Percentiles rank a stretch among this genome's conserved stretches.
Conservation (phyloP, 2,797 vertebrate genomes). For the Oreonectes daqikongensis region DNA sequence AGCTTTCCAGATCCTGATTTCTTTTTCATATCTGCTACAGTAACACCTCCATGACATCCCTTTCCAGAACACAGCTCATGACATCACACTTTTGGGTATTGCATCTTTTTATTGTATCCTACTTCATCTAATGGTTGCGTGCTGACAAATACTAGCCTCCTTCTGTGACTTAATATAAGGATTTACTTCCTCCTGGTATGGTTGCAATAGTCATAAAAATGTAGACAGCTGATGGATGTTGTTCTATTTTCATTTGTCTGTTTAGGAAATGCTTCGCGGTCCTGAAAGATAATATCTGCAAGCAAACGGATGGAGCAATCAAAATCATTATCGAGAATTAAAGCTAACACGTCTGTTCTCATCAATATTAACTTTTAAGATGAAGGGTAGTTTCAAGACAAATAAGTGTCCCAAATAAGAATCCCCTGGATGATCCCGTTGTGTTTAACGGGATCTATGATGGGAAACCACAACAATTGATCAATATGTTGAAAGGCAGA, state of each 20-base stretch:
- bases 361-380: constrained; percentile 1
- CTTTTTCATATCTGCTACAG: constrained; percentile 36
- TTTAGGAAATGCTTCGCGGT: not conserved
- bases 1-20: constrained; percentile 17
- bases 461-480: constrained; percentile 12
- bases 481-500: constrained; percentile 2
- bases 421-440: not conserved
- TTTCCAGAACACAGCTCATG: not conserved
- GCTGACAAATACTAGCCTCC: not conserved
- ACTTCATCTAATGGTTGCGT: constrained; percentile 23
- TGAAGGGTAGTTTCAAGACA: not conserved
- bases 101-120: constrained; percentile 29
- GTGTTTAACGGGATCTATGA: too few relatives aligned
- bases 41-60: constrained; percentile 19
- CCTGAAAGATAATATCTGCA: constrained; percentile 3
- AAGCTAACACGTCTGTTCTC: not conserved
- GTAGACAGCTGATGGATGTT: not conserved
- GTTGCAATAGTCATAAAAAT: not conserved
- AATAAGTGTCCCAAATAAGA: not conserved
- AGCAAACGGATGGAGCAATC: not conserved
- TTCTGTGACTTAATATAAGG: not conserved
- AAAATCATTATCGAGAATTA: not conserved
- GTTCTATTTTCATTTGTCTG: not conserved
- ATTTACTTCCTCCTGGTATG: not conserved
- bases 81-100: not conserved